Evolutionary conservation across 2,113 vertebrate genomes (phyloP).

Genomic region (Microcebus tavaratra): DNA sequence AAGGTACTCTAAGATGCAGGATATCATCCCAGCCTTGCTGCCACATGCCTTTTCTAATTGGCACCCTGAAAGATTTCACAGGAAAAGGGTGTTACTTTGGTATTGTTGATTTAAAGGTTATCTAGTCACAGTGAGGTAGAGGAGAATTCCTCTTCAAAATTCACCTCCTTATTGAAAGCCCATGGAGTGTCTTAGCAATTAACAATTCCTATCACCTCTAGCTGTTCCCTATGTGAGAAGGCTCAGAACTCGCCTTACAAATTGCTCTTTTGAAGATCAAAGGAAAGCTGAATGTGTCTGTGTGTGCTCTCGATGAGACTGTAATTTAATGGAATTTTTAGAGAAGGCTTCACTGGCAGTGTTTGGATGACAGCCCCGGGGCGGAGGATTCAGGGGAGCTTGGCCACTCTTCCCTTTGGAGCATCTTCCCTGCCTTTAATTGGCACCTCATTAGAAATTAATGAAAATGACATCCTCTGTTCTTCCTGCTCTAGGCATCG

Average conservation of each 20-base stretch:
- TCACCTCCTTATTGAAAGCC: slow-evolving; percentile 73
- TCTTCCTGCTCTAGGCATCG: slow-evolving; percentile 86
- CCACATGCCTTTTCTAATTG: slow-evolving; percentile 60
- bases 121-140: slow-evolving; percentile 73
- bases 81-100: slow-evolving; percentile 70
- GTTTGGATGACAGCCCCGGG: slow-evolving; percentile 83
- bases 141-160: slow-evolving; percentile 80
- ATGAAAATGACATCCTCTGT: slow-evolving; percentile 91
- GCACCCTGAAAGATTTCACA: slow-evolving; percentile 60
- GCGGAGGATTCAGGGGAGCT: slow-evolving; percentile 84
- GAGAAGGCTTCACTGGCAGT: slow-evolving; percentile 78
- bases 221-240: slow-evolving; percentile 79
- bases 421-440: slow-evolving; percentile 88
- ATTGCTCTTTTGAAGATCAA: slow-evolving; percentile 92
- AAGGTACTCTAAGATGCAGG: background rate
- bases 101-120: slow-evolving; percentile 83
- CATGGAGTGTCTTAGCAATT: slow-evolving; percentile 83
- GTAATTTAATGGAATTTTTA: slow-evolving; percentile 88
- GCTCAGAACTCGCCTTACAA: slow-evolving; percentile 88
- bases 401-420: slow-evolving; percentile 85
- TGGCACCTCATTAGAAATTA: slow-evolving; percentile 93
- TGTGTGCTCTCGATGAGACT: slow-evolving; percentile 83
- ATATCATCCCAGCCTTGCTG: background rate
- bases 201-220: slow-evolving; percentile 87
- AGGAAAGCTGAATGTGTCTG: slow-evolving; percentile 85